Evolutionary conservation across 92 coral and sea anemone genomes (phyloP).

Genomic region (Palythoa grandiflora): DNA sequence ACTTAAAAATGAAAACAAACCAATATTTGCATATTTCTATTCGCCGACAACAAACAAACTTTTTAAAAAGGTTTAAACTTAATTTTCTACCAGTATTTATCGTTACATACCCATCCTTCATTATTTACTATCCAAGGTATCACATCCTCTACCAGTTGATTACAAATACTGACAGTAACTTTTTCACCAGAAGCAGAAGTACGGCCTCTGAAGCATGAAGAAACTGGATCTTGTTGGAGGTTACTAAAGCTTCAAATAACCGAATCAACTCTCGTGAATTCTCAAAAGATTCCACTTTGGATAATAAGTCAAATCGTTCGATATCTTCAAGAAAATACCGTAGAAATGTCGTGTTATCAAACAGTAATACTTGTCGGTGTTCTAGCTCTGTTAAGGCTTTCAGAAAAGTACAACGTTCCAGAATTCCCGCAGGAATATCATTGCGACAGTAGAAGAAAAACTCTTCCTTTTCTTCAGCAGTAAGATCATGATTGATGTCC

Average conservation of each 20-base stretch:
- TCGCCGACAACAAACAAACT: no score
- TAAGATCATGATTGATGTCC: background rate
- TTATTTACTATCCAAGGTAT: slow-evolving; percentile 20
- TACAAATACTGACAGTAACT: slow-evolving; percentile 9
- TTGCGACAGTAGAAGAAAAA: slow-evolving; percentile 32
- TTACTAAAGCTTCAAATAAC: slow-evolving; percentile 21
- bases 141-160: background rate
- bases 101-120: slow-evolving; percentile 32
- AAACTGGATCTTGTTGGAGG: slow-evolving; percentile 3
- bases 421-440: background rate
- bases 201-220: background rate
- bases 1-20: no score
- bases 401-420: slow-evolving; percentile 1
- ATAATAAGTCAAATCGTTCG: slow-evolving; percentile 3
- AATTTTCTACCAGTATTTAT: background rate
- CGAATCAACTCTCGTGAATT: slow-evolving; percentile 12
- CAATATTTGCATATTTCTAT: no score
- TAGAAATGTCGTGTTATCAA: slow-evolving; percentile 18
- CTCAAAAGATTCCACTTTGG: slow-evolving; percentile 17
- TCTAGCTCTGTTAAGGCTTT: background rate
- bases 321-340: slow-evolving; percentile 22
- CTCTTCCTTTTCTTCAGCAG: background rate
- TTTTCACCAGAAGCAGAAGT: background rate
- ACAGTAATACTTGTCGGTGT: background rate
- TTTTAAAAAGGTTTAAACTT: no score